phyloP scores from a whole-genome alignment of 2,113 vertebrate genomes.

The Pristiophorus japonicus region DNA sequence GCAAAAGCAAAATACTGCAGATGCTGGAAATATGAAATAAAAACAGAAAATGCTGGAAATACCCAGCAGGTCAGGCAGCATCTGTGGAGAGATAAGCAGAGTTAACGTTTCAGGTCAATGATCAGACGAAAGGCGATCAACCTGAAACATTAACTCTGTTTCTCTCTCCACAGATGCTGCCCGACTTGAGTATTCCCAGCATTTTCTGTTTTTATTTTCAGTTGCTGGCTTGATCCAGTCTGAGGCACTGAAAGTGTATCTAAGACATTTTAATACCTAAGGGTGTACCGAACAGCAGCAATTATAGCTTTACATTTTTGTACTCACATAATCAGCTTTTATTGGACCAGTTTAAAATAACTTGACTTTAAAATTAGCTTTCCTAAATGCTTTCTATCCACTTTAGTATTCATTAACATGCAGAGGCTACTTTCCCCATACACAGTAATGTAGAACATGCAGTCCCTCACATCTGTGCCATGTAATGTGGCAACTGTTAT shows the following conservation, averaged over 20 bases:
- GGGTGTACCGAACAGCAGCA: neutral
- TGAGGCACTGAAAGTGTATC: neutral
- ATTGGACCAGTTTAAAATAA: neutral
- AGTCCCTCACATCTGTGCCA: neutral
- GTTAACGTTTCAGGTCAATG: too few species aligned
- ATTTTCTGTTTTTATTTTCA: too few species aligned
- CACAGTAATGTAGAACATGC: neutral
- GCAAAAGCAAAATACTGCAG: too few species aligned
- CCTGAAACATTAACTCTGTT: too few species aligned
- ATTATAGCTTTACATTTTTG: neutral
- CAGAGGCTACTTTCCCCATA: neutral
- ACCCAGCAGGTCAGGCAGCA: too few species aligned
- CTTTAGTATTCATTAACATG: neutral
- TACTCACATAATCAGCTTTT: neutral
- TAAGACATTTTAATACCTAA: neutral
- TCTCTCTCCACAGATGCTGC: too few species aligned
- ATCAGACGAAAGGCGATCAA: too few species aligned
- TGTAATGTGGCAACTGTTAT: neutral
- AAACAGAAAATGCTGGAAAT: too few species aligned
- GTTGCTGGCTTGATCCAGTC: neutral
- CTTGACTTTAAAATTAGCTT: neutral
- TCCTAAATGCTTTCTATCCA: neutral
- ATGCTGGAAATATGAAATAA: too few species aligned
- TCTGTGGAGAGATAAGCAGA: too few species aligned
- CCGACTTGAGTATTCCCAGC: too few species aligned